Percentiles rank a stretch among this genome's conserved stretches.
Evolutionary conservation across 2,797 vertebrate species (phyloP).

Genomic region (Pygocentrus nattereri): DNA sequence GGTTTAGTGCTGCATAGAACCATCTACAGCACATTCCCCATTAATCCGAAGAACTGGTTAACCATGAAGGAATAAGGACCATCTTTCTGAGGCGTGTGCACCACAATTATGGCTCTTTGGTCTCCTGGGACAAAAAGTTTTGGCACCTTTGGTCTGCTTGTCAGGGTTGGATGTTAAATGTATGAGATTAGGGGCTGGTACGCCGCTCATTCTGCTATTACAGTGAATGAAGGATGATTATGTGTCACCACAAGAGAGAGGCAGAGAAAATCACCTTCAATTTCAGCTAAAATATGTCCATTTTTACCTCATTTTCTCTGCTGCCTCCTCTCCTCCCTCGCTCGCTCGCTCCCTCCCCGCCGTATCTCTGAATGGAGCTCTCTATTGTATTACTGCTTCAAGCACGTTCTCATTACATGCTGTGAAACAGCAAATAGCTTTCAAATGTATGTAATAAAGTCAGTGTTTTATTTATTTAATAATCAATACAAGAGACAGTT

Average conservation of each 20-base stretch:
- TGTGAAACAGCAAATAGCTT: no score
- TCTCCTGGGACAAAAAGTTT: no score
- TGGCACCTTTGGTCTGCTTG: no score
- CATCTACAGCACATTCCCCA: no score
- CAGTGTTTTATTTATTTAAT: no score
- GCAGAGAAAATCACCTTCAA: neutral
- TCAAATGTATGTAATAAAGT: no score
- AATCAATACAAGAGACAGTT: no score
- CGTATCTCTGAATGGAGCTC: neutral
- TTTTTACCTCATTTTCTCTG: neutral
- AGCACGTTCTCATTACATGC: neutral
- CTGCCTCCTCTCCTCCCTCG: neutral
- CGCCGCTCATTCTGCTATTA: neutral
- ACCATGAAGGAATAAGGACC: no score
- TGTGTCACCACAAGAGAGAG: neutral
- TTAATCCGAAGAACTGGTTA: no score
- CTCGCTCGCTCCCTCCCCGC: neutral
- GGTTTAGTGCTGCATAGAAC: no score
- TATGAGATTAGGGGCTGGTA: neutral
- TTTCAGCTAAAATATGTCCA: neutral
- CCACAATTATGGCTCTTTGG: no score
- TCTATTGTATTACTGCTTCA: neutral
- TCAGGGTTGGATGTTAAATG: conserved; percentile 6
- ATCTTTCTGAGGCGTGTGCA: no score
- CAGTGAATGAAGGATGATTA: conserved; percentile 7